phyloP scores from a whole-genome alignment of 2,113 vertebrate genomes.

The Oncorhynchus mykiss region DNA sequence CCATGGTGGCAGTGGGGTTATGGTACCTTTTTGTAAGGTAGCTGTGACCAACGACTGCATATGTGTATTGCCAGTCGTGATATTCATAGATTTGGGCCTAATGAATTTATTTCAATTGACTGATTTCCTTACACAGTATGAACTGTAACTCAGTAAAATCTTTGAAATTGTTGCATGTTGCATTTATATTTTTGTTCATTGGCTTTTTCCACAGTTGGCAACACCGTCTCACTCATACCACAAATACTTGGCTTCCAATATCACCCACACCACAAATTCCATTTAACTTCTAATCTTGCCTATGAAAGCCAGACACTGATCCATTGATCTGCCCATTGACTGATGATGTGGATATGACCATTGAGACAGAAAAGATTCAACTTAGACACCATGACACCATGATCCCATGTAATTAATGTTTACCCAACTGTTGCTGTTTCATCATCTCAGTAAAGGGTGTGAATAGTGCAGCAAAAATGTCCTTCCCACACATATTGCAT shows the following conservation, averaged over 20 bases:
- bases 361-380: not conserved
- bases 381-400: not conserved
- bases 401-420: conserved; percentile 10
- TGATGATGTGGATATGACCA: not conserved
- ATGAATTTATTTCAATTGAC: no score
- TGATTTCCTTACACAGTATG: no score
- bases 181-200: not conserved
- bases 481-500: not conserved
- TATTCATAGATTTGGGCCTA: no score
- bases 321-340: conserved; percentile 4
- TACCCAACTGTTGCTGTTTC: conserved; percentile 4
- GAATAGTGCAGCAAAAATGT: not conserved
- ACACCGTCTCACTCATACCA: not conserved
- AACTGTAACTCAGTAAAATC: no score
- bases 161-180: no score
- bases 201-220: no score
- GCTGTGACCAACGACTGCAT: no score
- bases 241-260: not conserved
- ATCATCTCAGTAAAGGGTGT: not conserved
- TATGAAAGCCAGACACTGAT: not conserved
- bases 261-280: not conserved
- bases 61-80: no score
- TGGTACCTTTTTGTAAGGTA: no score
- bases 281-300: not conserved
- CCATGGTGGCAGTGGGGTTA: no score